Conservation (phyloP, 2,888 invertebrate genomes). For the Drosophila formosana region DNA sequence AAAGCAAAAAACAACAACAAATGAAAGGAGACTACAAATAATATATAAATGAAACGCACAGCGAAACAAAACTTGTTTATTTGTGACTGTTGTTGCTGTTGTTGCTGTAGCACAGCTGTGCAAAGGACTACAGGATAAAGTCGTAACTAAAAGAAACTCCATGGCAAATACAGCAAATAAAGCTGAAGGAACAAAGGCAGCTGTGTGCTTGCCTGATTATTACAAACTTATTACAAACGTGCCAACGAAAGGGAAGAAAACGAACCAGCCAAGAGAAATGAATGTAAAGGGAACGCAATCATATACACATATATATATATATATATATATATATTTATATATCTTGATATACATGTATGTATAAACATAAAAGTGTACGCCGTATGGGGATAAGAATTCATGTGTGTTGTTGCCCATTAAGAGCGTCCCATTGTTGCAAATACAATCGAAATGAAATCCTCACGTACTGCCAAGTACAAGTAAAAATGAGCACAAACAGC, state of each 20-base stretch:
- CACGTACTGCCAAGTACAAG: slow-evolving; percentile 56
- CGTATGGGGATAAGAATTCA: slow-evolving; percentile 28
- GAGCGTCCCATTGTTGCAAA: slow-evolving; percentile 54
- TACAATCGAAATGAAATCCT: slow-evolving; percentile 68
- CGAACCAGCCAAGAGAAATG: background rate
- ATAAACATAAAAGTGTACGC: slow-evolving; percentile 8
- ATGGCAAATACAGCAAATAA: slow-evolving; percentile 26
- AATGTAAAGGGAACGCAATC: slow-evolving; percentile 36
- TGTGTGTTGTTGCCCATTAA: slow-evolving; percentile 57
- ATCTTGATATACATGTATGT: slow-evolving; percentile 5
- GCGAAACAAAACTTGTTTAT: slow-evolving; percentile 59
- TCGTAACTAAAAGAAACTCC: slow-evolving; percentile 36
- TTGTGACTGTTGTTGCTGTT: slow-evolving; percentile 35
- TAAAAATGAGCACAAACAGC: slow-evolving; percentile 61
- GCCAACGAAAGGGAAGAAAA: slow-evolving; percentile 35
- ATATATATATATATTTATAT: slow-evolving; percentile 14
- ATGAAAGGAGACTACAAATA: slow-evolving; percentile 13
- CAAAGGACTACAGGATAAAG: slow-evolving; percentile 49
- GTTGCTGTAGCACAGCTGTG: slow-evolving; percentile 45
- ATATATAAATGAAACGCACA: slow-evolving; percentile 15
- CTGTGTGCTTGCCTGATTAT: slow-evolving; percentile 64
- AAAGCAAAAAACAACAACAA: slow-evolving; percentile 15
- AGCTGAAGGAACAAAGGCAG: slow-evolving; percentile 15
- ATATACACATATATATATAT: slow-evolving; percentile 19
- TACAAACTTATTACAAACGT: slow-evolving; percentile 67